Evolutionary conservation across 1,140 invertebrate genomes (phyloP), one percentile per base, ranked within the genome.

Genomic region (Drosophila mauritiana): DNA sequence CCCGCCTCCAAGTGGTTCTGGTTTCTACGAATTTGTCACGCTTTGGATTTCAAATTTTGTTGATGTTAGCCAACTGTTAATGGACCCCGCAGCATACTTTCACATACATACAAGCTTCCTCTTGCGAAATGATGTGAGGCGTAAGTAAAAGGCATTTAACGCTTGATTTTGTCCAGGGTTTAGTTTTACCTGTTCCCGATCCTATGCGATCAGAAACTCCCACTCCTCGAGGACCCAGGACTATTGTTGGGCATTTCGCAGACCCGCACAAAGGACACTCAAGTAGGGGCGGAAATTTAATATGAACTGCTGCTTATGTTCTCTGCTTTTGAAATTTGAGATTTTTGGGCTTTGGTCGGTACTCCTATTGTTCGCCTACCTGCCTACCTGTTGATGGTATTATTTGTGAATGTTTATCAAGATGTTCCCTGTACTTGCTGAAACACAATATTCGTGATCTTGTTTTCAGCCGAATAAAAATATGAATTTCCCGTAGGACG

Each of bases 241-340:
- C 79, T 75, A 88, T 86, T 88, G 84, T 88, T 69, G 63, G 59
- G 17, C 42, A 15, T 45, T 46, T 65, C 40, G 55, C 31, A 39
- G 43, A 49, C 80, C 81, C 80, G 81, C 80, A 84, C 80, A 80
- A 83, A 76, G 57, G 55, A 77, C 57, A 67, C 13, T 84, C 59
- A 84, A 88, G 77, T 89, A 84, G 68, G 84, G 77, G 76, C 80
- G 84, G 84, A 88, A 88, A 88, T 80, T 88, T 88, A 88, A 88
- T 88, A 79, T 88, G 79, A 80, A 88, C 72, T 73, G 49, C 52
- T 63, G 56, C 68, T 73, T 63, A 54, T 53, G 43, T 48, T 73
- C 22, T 59, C 31, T 77, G 43, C 52, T 83, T 51, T 54, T 83
- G 84, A 89, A 89, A 89, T 89, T 74, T 80, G 84, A 89, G 84